Conservation (phyloP, 2,888 invertebrate species). For the Choristoneura rosaceana region DNA sequence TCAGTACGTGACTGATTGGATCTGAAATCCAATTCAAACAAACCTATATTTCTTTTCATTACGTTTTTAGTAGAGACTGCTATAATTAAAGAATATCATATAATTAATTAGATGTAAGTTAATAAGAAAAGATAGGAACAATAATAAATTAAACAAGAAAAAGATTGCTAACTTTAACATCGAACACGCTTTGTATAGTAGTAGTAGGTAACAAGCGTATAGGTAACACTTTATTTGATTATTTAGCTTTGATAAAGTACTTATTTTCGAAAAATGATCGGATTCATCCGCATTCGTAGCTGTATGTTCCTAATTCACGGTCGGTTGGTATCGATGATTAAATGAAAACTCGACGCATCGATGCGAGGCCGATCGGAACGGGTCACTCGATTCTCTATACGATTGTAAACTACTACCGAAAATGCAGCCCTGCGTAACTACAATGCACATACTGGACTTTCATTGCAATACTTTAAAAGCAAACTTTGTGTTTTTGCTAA, state of each 20-base stretch:
- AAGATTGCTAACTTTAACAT: no score
- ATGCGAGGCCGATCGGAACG: slow-evolving; percentile 60
- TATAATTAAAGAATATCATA: background rate
- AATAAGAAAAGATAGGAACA: no score
- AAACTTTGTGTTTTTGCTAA: background rate
- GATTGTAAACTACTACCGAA: slow-evolving; percentile 5
- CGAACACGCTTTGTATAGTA: no score
- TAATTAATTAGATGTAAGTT: background rate
- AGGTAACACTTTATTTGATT: background rate
- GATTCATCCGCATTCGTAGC: slow-evolving; percentile 42
- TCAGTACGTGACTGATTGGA: slow-evolving; percentile 16
- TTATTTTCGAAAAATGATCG: slow-evolving; percentile 15
- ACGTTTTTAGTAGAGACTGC: background rate
- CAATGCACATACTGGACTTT: slow-evolving; percentile 1
- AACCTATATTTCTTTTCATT: background rate
- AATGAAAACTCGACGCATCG: slow-evolving; percentile 67
- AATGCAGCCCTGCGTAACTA: slow-evolving; percentile 15
- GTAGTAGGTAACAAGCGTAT: background rate
- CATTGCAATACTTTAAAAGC: background rate
- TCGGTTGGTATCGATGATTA: slow-evolving; percentile 64
- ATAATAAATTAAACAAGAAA: no score
- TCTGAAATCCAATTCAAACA: background rate
- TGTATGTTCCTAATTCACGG: slow-evolving; percentile 53
- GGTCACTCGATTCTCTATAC: slow-evolving; percentile 49
- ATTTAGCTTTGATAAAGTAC: background rate